Conservation (phyloP, 2,888 invertebrate species). For the Luperina nickerlii region DNA sequence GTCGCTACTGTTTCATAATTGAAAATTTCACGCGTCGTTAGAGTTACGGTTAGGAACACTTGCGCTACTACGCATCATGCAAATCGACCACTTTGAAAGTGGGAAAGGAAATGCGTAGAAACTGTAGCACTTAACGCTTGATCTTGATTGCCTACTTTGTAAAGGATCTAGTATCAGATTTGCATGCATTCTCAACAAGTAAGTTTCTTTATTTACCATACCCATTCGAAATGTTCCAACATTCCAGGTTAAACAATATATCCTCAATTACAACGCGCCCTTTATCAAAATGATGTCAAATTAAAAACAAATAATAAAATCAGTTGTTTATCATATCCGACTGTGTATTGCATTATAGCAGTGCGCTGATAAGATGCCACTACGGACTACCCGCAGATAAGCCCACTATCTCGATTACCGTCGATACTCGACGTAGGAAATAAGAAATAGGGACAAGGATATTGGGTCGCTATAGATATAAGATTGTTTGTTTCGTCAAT, state of each 20-base stretch:
- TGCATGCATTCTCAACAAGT: constrained; percentile 43
- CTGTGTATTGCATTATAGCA: constrained; percentile 82
- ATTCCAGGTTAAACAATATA: constrained; percentile 42
- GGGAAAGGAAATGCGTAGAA: constrained; percentile 63
- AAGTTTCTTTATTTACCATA: constrained; percentile 64
- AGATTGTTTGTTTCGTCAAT: constrained; percentile 84
- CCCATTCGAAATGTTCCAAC: constrained; percentile 43
- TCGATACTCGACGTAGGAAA: constrained; percentile 84
- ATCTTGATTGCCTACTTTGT: constrained; percentile 62
- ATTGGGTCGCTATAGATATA: constrained; percentile 78
- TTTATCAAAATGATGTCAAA: constrained; percentile 74
- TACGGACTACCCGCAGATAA: constrained; percentile 76
- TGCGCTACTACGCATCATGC: constrained; percentile 30
- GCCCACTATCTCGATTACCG: constrained; percentile 85
- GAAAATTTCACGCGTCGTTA: constrained; percentile 56
- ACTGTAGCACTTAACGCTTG: constrained; percentile 46
- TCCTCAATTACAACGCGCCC: constrained; percentile 48
- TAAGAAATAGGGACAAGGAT: constrained; percentile 89
- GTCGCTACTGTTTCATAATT: constrained; percentile 62
- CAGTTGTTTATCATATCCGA: constrained; percentile 76
- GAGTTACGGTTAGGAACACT: constrained; percentile 25
- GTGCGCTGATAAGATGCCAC: constrained; percentile 83
- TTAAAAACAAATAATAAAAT: constrained; percentile 77
- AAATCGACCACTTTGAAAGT: constrained; percentile 47
- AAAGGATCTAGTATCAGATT: constrained; percentile 60